phyloP scores from a whole-genome alignment of 2,113 vertebrate genomes.

The Salvelinus sp. region DNA sequence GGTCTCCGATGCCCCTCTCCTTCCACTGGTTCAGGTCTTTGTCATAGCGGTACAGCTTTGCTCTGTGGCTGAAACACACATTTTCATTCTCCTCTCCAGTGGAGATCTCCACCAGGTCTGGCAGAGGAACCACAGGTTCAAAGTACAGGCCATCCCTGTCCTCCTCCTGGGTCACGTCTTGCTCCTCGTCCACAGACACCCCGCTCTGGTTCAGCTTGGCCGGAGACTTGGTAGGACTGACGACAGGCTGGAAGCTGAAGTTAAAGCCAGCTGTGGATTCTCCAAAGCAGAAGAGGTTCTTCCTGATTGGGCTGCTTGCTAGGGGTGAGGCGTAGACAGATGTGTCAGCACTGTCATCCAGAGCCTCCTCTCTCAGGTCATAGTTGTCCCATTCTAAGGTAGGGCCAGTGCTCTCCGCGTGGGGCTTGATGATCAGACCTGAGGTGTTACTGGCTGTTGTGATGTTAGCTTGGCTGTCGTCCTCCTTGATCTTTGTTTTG shows the following conservation, averaged over 20 bases:
- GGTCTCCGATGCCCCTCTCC: conserved; percentile 94
- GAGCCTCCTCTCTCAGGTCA: conserved; percentile 83
- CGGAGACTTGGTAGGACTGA: conserved; percentile 93
- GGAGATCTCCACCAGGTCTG: conserved; percentile 90
- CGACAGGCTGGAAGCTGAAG: conserved; percentile 93
- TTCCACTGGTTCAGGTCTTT: conserved; percentile 92
- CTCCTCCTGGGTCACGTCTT: conserved; percentile 90
- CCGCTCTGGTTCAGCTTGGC: conserved; percentile 89
- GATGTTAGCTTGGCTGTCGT: conserved; percentile 43
- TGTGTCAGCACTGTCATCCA: conserved; percentile 83
- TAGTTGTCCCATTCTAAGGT: conserved; percentile 93
- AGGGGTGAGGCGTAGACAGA: conserved; percentile 85
- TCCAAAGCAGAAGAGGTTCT: conserved; percentile 93
- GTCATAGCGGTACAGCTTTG: conserved; percentile 95
- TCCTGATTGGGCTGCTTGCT: conserved; percentile 83
- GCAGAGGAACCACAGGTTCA: conserved; percentile 93
- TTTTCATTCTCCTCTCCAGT: conserved; percentile 96
- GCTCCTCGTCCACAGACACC: conserved; percentile 88
- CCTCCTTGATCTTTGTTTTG: conserved; percentile 84
- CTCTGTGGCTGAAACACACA: conserved; percentile 90
- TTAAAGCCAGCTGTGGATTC: conserved; percentile 90
- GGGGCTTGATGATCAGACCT: conserved; percentile 71
- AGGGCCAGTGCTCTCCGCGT: conserved; percentile 80
- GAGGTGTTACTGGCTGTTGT: conserved; percentile 53
- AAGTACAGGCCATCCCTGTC: conserved; percentile 94